Evolutionary conservation across 2,888 invertebrate species (phyloP).

Genomic region (Gymnocheta viridis): DNA sequence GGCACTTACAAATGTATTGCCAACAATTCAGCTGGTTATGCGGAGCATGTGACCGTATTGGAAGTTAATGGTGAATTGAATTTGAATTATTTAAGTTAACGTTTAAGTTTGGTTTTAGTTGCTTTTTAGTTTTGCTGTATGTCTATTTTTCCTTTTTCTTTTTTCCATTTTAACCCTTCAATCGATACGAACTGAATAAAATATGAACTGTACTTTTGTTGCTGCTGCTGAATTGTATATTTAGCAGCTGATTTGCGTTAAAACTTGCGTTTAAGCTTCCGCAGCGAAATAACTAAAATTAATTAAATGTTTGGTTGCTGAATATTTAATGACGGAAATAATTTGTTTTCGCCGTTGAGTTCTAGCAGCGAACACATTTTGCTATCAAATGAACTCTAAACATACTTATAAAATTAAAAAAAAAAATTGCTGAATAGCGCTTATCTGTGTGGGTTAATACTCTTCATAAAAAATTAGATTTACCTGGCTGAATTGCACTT

Average conservation of each 20-base stretch:
- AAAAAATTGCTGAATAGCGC: too few relatives aligned
- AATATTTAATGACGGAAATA: too few relatives aligned
- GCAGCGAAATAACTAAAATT: too few relatives aligned
- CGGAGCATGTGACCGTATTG: conserved; percentile 85
- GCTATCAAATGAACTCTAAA: too few relatives aligned
- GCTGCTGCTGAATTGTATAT: background rate
- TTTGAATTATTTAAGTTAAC: background rate
- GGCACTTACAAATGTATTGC: conserved; percentile 91
- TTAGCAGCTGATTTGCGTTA: background rate
- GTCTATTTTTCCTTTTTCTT: background rate
- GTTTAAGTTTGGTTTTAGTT: conserved; percentile 4
- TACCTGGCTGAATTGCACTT: too few relatives aligned
- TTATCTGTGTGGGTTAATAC: too few relatives aligned
- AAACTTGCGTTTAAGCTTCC: too few relatives aligned
- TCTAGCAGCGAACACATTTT: too few relatives aligned
- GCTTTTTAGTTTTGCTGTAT: background rate
- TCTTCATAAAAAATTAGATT: too few relatives aligned
- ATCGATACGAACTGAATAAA: background rate
- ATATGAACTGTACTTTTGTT: background rate
- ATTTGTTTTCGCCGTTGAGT: too few relatives aligned
- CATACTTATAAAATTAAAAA: too few relatives aligned
- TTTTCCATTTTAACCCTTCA: background rate
- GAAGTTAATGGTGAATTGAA: conserved; percentile 84
- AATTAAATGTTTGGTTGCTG: too few relatives aligned
- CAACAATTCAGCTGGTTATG: conserved; percentile 87